Evolutionary conservation across 2,888 invertebrate genomes (phyloP).

Genomic region (Drosophila helvetica): DNA sequence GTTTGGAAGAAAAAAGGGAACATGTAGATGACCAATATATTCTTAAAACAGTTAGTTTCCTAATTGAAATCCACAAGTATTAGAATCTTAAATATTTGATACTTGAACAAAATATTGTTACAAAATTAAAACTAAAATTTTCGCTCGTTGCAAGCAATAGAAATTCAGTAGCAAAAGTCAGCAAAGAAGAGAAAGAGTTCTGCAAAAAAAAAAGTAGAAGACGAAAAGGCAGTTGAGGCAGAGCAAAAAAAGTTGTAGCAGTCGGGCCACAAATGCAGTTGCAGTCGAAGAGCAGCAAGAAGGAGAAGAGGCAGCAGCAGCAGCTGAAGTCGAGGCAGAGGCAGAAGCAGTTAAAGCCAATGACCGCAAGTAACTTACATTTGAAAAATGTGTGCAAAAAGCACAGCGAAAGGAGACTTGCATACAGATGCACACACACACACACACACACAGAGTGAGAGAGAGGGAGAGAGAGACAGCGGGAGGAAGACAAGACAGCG

Average conservation of each 20-base stretch:
- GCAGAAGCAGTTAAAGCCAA: conserved; percentile 78
- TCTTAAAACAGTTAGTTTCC: neutral
- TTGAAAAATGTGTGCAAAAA: conserved; percentile 82
- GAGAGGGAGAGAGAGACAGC: conserved; percentile 12
- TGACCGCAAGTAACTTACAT: conserved; percentile 84
- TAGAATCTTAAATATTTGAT: neutral
- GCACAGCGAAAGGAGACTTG: conserved; percentile 76
- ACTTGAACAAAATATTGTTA: neutral
- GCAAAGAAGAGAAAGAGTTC: conserved; percentile 52
- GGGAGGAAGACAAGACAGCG: conserved; percentile 8
- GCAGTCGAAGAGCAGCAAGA: conserved; percentile 15
- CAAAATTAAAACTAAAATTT: neutral
- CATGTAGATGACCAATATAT: too few species aligned
- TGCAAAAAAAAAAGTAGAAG: conserved; percentile 16
- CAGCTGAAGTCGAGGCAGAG: conserved; percentile 8
- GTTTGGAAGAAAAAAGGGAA: too few species aligned
- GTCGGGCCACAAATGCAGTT: conserved; percentile 27
- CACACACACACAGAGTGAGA: conserved; percentile 28
- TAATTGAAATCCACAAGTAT: neutral
- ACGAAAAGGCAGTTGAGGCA: conserved; percentile 10
- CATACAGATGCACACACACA: conserved; percentile 43
- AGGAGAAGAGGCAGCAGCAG: conserved; percentile 11
- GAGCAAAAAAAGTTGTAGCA: conserved; percentile 27
- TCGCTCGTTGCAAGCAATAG: neutral
- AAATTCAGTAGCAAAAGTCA: conserved; percentile 61